Evolutionary conservation across 2,888 invertebrate genomes (phyloP).

Genomic region (Drosophila borealis): DNA sequence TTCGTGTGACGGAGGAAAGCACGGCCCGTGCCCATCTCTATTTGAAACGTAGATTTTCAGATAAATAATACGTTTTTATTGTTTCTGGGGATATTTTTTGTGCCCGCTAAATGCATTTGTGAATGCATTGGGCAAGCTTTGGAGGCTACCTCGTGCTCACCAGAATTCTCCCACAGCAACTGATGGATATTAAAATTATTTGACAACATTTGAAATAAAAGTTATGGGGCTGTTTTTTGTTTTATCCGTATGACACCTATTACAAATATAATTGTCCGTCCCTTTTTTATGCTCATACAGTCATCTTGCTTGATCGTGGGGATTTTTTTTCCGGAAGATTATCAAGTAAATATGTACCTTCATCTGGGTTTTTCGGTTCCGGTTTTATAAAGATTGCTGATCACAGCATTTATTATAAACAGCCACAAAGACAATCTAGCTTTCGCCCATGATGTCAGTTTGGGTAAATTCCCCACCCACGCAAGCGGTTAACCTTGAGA

Average conservation of each 20-base stretch:
- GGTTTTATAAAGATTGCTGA: neutral
- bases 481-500: neutral
- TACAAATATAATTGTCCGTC: too few species aligned
- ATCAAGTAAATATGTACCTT: neutral
- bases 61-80: constrained; percentile 17
- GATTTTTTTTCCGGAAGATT: too few species aligned
- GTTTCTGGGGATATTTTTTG: constrained; percentile 4
- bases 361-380: neutral
- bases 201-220: too few species aligned
- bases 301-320: too few species aligned
- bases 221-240: too few species aligned
- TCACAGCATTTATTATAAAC: neutral
- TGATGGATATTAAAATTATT: too few species aligned
- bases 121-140: constrained; percentile 16
- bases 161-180: too few species aligned
- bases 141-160: constrained; percentile 1
- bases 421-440: constrained; percentile 6
- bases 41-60: neutral
- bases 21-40: too few species aligned
- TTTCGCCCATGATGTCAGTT: constrained; percentile 13
- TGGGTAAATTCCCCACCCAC: constrained; percentile 22
- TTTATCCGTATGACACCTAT: too few species aligned
- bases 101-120: constrained; percentile 10
- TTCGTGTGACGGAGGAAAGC: too few species aligned
- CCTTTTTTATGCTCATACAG: too few species aligned